phyloP scores from a whole-genome alignment of 2,797 vertebrate species.

The Ctenochaetus hawaiiensis region DNA sequence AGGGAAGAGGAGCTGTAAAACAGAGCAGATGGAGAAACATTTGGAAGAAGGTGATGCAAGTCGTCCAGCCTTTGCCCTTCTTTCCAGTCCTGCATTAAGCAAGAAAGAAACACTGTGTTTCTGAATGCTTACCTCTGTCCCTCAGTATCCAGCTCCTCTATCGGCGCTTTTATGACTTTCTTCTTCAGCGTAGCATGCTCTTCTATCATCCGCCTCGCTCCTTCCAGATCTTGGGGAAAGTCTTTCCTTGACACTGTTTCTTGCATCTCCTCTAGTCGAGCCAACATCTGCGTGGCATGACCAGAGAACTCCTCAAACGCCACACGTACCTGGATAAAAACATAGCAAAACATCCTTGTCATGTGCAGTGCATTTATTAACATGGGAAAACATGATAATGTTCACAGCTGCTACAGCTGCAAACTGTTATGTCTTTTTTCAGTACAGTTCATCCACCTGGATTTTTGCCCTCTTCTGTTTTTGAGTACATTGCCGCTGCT shows the following conservation, averaged over 20 bases:
- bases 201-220: slow-evolving; percentile 96
- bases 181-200: slow-evolving; percentile 96
- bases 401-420: no score
- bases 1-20: background rate
- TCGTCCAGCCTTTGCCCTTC: background rate
- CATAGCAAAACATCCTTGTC: background rate
- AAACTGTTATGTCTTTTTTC: background rate
- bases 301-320: slow-evolving; percentile 98
- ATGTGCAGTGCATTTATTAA: no score
- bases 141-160: slow-evolving; percentile 97
- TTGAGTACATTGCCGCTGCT: background rate
- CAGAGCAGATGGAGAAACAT: background rate
- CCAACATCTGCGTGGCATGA: slow-evolving; percentile 94
- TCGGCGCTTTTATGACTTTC: slow-evolving; percentile 97
- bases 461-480: background rate
- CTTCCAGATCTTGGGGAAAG: slow-evolving; percentile 96
- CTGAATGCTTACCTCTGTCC: slow-evolving; percentile 86
- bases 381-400: no score
- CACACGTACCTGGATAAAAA: slow-evolving; percentile 87
- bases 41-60: background rate
- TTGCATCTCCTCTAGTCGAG: slow-evolving; percentile 97
- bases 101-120: background rate
- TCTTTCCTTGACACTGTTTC: slow-evolving; percentile 96
- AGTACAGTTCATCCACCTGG: background rate
- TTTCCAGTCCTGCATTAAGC: background rate